Evolutionary conservation across 2,888 invertebrate species (phyloP).

Genomic region (Arrhopalites spinosus): DNA sequence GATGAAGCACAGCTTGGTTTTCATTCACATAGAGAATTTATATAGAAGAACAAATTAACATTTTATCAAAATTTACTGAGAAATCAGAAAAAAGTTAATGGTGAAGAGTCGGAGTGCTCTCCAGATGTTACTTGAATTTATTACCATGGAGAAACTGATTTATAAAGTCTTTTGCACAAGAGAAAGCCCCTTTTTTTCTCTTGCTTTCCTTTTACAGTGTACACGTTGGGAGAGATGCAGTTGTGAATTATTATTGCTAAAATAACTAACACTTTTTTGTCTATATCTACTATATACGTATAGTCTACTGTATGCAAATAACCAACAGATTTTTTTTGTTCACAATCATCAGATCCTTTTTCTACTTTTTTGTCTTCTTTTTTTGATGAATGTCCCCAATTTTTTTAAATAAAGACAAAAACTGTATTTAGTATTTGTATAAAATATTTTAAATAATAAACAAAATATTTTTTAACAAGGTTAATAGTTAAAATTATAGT

Average conservation of each 20-base stretch:
- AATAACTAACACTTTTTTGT: conserved; percentile 7
- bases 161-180: not conserved
- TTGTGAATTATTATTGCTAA: conserved; percentile 34
- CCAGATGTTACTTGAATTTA: conserved; percentile 31
- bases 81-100: conserved; percentile 21
- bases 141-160: conserved; percentile 23
- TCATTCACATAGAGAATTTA: not conserved
- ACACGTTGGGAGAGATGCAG: conserved; percentile 5
- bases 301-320: no score
- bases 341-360: not conserved
- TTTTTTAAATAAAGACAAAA: no score
- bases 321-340: not conserved
- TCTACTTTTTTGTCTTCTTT: not conserved
- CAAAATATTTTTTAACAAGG: not conserved
- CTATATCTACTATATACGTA: not conserved
- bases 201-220: not conserved
- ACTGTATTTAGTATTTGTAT: not conserved
- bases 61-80: conserved; percentile 21
- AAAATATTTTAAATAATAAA: no score
- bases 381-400: not conserved
- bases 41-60: conserved; percentile 5
- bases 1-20: conserved; percentile 5
- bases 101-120: conserved; percentile 9
- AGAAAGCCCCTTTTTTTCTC: not conserved
- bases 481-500: not conserved